Conservation (phyloP, 1,140 invertebrate species). For the Zaprionus nigranus region DNA sequence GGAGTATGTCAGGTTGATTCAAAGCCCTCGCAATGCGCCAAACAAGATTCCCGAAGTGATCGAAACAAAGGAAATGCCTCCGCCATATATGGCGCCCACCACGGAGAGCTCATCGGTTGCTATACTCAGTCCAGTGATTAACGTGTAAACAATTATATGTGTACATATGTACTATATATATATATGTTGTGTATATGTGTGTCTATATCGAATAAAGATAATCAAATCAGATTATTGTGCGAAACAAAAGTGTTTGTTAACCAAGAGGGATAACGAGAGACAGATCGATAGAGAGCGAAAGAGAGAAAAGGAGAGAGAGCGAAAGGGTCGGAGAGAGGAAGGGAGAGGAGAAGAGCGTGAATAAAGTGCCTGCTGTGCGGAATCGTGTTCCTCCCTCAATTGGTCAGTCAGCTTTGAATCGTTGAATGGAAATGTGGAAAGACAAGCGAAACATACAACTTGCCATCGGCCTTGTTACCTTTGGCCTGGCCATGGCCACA, state of each 20-base stretch:
- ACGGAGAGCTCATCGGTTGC: neutral
- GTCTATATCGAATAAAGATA: neutral
- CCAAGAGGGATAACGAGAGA: too few relatives aligned
- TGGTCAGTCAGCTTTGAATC: conserved; percentile 21
- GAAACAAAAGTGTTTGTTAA: neutral
- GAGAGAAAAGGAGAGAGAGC: neutral
- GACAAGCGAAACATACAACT: conserved; percentile 16
- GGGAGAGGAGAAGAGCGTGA: neutral
- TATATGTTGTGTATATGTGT: neutral
- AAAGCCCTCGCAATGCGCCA: neutral
- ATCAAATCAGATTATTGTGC: neutral
- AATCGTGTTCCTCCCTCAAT: neutral
- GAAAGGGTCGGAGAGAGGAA: neutral
- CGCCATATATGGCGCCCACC: conserved; percentile 15
- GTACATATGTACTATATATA: neutral
- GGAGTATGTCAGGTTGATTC: neutral
- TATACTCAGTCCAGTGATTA: neutral
- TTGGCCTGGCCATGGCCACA: conserved; percentile 17
- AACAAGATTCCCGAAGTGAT: neutral
- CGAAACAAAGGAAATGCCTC: conserved; percentile 13
- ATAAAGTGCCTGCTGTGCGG: neutral
- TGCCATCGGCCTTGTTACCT: conserved; percentile 19
- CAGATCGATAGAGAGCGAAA: too few relatives aligned
- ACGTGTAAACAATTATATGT: neutral
- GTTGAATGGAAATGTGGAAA: conserved; percentile 14